Conservation (phyloP, 2,113 vertebrate species). For the Atractosteus spatula region DNA sequence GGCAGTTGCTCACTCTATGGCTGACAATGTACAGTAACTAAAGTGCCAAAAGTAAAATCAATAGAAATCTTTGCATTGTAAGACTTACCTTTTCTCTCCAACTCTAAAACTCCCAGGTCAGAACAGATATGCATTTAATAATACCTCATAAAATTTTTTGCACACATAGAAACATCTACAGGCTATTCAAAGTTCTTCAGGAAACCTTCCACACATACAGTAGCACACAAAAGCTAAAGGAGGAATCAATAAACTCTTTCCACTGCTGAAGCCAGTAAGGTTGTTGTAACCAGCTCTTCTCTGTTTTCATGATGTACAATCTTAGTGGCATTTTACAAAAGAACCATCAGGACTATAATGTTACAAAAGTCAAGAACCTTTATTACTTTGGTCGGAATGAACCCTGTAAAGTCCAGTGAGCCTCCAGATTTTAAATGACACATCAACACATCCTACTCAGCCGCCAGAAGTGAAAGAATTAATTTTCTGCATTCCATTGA, state of each 20-base stretch:
- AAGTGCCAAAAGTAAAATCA: no score
- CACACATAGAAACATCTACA: no score
- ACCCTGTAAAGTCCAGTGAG: constrained; percentile 13
- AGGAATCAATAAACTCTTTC: constrained; percentile 16
- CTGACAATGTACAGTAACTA: no score
- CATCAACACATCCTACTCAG: background rate
- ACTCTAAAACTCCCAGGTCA: no score
- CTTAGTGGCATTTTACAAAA: constrained; percentile 29
- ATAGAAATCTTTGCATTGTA: no score
- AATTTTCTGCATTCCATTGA: constrained; percentile 36
- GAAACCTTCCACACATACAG: no score
- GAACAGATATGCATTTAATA: no score
- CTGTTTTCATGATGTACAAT: constrained; percentile 20
- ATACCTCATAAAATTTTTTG: no score
- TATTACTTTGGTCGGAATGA: constrained; percentile 23
- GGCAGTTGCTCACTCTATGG: no score
- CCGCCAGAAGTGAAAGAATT: constrained; percentile 27
- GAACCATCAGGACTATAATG: constrained; percentile 31
- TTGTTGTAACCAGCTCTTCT: background rate
- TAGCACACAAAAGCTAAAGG: background rate
- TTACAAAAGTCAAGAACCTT: constrained; percentile 33
- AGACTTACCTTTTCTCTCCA: no score
- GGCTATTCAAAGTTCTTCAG: no score
- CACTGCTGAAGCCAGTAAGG: background rate
- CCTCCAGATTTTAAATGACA: constrained; percentile 32